Percentiles rank a stretch among this genome's conserved stretches.
Evolutionary conservation across 2,888 invertebrate genomes (phyloP).

Genomic region (Boloria euphrosyne): DNA sequence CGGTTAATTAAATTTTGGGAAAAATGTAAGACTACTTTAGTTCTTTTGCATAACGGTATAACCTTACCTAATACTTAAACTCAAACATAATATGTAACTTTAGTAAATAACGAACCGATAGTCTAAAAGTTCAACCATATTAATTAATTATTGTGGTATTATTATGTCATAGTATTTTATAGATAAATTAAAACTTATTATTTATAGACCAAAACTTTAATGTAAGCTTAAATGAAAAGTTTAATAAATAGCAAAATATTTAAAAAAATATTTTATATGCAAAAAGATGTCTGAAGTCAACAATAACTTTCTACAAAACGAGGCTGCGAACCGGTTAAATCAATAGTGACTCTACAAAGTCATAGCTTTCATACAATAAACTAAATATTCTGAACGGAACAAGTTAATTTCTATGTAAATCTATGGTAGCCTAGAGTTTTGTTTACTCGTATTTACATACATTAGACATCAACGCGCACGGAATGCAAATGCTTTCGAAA

Average conservation of each 20-base stretch:
- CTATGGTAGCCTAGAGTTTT: constrained; percentile 1
- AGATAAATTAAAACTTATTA: too few species aligned
- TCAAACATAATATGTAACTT: too few species aligned
- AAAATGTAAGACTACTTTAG: constrained; percentile 1
- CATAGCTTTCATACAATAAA: constrained; percentile 28
- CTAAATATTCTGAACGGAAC: constrained; percentile 8
- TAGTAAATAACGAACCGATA: too few species aligned
- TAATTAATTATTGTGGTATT: too few species aligned
- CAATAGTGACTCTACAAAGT: constrained; percentile 31
- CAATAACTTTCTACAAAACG: constrained; percentile 32
- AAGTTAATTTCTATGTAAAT: constrained; percentile 19
- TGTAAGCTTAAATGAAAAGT: too few species aligned
- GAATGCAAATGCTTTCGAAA: constrained; percentile 13
- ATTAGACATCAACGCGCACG: constrained; percentile 29
- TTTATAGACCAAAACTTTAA: too few species aligned
- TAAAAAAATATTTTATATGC: constrained; percentile 7
- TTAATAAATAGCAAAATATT: neutral
- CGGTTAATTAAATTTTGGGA: constrained; percentile 5
- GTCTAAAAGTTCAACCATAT: too few species aligned
- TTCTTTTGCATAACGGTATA: neutral
- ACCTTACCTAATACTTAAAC: neutral
- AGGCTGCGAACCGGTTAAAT: constrained; percentile 32
- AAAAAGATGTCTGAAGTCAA: constrained; percentile 22
- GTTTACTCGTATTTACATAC: constrained; percentile 13
- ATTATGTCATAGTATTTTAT: too few species aligned